Conservation (phyloP, 92 coral and sea anemone genomes). For the Epizoanthus rinbou region DNA sequence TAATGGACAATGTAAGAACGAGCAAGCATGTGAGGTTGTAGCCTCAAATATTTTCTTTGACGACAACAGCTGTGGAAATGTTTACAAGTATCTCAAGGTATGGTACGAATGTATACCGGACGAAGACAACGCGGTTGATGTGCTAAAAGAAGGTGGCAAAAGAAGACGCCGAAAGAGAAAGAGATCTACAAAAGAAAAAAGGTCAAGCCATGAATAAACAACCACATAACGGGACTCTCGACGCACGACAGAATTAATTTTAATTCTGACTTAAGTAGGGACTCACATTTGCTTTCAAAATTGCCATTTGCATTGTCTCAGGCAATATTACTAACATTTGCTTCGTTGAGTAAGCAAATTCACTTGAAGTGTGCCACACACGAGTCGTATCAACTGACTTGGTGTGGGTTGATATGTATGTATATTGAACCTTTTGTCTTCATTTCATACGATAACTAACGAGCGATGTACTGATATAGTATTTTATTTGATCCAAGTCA, state of each 20-base stretch:
- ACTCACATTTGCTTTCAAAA: slow-evolving; percentile 65
- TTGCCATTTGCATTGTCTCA: slow-evolving; percentile 58
- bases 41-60: slow-evolving; percentile 99
- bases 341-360: slow-evolving; percentile 70
- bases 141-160: slow-evolving; percentile 96
- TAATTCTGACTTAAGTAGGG: slow-evolving; percentile 57
- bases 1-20: slow-evolving; percentile 97
- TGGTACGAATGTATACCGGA: slow-evolving; percentile 99
- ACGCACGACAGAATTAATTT: slow-evolving; percentile 51
- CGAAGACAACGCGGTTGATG: slow-evolving; percentile 98
- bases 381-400: slow-evolving; percentile 61
- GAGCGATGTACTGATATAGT: slow-evolving; percentile 73
- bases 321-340: slow-evolving; percentile 44
- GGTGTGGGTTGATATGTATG: slow-evolving; percentile 95
- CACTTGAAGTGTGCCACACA: slow-evolving; percentile 71
- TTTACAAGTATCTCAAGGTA: slow-evolving; percentile 96
- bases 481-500: slow-evolving; percentile 66
- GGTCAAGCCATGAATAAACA: slow-evolving; percentile 48
- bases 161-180: slow-evolving; percentile 94
- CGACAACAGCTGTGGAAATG: slow-evolving; percentile 97
- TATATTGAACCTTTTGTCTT: slow-evolving; percentile 90
- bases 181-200: slow-evolving; percentile 94
- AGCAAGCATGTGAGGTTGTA: slow-evolving; percentile 99
- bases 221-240: slow-evolving; percentile 51
- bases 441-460: slow-evolving; percentile 90